Evolutionary conservation across 2,888 invertebrate species (phyloP).

Genomic region (Diloba caeruleocephala): DNA sequence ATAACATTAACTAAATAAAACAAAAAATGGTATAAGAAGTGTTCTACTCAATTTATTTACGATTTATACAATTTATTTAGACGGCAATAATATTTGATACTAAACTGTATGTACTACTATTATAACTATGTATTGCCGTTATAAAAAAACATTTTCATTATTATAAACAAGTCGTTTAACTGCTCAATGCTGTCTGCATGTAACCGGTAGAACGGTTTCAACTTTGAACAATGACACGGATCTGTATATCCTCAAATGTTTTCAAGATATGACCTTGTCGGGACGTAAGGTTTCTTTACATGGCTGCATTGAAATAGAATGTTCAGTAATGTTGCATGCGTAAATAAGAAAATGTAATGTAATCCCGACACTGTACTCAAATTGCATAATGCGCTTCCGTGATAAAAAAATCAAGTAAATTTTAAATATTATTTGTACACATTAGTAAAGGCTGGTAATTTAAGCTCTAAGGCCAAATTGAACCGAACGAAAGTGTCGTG

Average conservation of each 20-base stretch:
- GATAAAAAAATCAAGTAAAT: slow-evolving; percentile 8
- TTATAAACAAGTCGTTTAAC: too few species aligned
- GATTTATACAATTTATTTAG: too few species aligned
- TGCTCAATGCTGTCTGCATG: too few species aligned
- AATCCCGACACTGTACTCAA: slow-evolving; percentile 24
- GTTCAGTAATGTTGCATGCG: slow-evolving; percentile 24
- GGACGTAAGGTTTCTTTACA: slow-evolving; percentile 7
- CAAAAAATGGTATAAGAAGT: too few species aligned
- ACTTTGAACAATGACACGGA: slow-evolving; percentile 22
- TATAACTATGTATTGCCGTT: too few species aligned
- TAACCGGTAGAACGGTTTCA: not conserved
- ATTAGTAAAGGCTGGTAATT: slow-evolving; percentile 14
- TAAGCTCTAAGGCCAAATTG: slow-evolving; percentile 26
- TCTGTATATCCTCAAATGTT: slow-evolving; percentile 26
- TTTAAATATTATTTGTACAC: slow-evolving; percentile 24
- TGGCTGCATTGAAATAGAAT: slow-evolving; percentile 22
- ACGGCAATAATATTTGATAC: too few species aligned
- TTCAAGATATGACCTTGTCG: slow-evolving; percentile 33
- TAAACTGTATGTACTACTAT: too few species aligned
- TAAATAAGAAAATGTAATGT: slow-evolving; percentile 25
- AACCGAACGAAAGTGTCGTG: slow-evolving; percentile 34
- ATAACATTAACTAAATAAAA: too few species aligned
- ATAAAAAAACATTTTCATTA: too few species aligned
- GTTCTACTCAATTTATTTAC: too few species aligned
- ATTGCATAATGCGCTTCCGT: slow-evolving; percentile 20